Percentiles rank a stretch among this genome's conserved stretches.
Conservation (phyloP, 2,797 vertebrate genomes). For the Poeciliopsis paucimaculata region DNA sequence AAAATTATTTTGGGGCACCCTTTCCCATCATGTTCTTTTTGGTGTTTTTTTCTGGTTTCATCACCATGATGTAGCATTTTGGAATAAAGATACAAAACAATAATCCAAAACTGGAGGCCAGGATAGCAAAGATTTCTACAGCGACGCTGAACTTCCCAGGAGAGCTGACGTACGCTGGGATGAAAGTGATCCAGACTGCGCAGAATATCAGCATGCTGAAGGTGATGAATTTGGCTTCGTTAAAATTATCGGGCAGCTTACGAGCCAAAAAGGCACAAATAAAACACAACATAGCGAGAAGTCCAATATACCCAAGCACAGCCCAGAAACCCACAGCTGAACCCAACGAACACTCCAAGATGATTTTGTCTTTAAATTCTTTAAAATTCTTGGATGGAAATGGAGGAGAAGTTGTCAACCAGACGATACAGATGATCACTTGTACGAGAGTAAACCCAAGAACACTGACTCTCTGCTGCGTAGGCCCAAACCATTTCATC, state of each 20-base stretch:
- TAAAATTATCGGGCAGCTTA: constrained; percentile 79
- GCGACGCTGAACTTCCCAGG: constrained; percentile 79
- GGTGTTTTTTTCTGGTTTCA: constrained; percentile 75
- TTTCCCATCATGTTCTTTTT: constrained; percentile 77
- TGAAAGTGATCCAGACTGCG: constrained; percentile 79
- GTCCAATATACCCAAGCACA: constrained; percentile 76
- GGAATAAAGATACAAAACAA: constrained; percentile 77
- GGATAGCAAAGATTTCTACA: constrained; percentile 81
- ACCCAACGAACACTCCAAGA: constrained; percentile 74
- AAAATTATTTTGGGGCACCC: constrained; percentile 8
- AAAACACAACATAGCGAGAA: constrained; percentile 73
- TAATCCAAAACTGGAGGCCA: constrained; percentile 77
- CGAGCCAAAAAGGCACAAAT: constrained; percentile 74
- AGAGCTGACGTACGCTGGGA: constrained; percentile 80
- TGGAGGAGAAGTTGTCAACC: constrained; percentile 73
- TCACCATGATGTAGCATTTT: constrained; percentile 78
- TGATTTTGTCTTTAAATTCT: constrained; percentile 68
- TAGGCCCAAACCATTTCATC: constrained; percentile 81
- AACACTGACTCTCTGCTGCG: constrained; percentile 78
- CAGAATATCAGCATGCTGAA: constrained; percentile 83
- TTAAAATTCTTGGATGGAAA: constrained; percentile 71
- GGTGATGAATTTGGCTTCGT: constrained; percentile 78
- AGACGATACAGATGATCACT: constrained; percentile 74
- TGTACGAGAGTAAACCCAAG: constrained; percentile 72
- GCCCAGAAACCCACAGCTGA: constrained; percentile 73